Evolutionary conservation across 2,113 vertebrate genomes (phyloP), one percentile per base, ranked within the genome.

Genomic region (Calidris pugnax): DNA sequence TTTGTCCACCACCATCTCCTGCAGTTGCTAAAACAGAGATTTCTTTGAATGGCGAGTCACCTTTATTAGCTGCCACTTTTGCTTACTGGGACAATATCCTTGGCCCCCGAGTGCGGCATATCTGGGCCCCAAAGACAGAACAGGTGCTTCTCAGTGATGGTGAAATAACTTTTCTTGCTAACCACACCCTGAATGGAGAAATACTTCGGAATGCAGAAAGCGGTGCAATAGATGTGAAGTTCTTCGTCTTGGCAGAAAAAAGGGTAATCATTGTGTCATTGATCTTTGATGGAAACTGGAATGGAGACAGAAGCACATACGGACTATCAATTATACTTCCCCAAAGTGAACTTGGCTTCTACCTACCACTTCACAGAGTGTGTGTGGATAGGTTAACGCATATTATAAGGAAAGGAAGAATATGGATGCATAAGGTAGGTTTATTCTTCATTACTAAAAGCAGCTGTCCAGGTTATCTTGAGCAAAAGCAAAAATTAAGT

Each of bases 51-150:
- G 99, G 99, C 47, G 98, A 99, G 94, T 99, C 99, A n/a, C 99
- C 99, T 8, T 96, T 99, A 66, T 87, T 99, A 80, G 99, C 99
- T 88, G 99, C 99, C 73, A 99, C 99, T 73, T 99, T 99, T 86
- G 99, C 99, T 86, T 99, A 99, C 97, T 99, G 99, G 99, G 99
- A 99, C 97, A 99, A 99, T 97, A 99, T 99, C 96, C 98, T 99
- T 90, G 99, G 99, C 12, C 99, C 99, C 7, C 98, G 99, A 50
- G 99, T 99, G 75, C 98, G 99, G 39, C 99, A 99, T 91, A 99
- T 99, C 95, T 99, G 99, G 99, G 98, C 98, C 21, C 99, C 99
- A 12, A 99, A 98, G 96, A 98, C 98, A 26, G 98, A 99, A 24
- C 99, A 99, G 41, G 89, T 98, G 56, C 98, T 99, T 89, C 99